Conservation (phyloP, 2,113 vertebrate genomes). For the Dinomys branickii region DNA sequence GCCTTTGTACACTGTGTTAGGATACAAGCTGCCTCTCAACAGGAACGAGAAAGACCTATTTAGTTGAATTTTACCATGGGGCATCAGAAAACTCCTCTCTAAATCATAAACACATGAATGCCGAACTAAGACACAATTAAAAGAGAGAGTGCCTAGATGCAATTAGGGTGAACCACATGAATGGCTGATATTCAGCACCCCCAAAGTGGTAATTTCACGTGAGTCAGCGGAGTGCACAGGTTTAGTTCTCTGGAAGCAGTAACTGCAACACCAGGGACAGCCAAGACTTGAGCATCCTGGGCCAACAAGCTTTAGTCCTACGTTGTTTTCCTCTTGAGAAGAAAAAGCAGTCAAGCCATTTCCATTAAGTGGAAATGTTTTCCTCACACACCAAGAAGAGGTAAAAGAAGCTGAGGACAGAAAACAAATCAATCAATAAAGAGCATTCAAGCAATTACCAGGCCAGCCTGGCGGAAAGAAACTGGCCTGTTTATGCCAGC, state of each 20-base stretch:
- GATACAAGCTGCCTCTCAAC: not conserved
- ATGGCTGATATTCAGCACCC: rapidly evolving
- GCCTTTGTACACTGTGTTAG: not conserved
- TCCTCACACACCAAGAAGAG: not conserved
- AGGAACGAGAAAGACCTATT: not conserved
- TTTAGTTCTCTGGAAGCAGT: not conserved
- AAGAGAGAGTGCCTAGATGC: not conserved
- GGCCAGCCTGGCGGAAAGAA: not conserved
- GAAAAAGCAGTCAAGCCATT: not conserved
- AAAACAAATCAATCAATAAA: not conserved
- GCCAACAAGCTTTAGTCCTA: not conserved
- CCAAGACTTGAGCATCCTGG: rapidly evolving
- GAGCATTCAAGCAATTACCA: not conserved
- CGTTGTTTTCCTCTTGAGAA: not conserved
- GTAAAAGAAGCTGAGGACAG: not conserved
- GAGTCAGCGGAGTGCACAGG: not conserved
- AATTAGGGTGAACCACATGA: not conserved
- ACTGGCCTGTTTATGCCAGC: not conserved
- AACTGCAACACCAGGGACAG: too few species aligned
- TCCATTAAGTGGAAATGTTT: not conserved
- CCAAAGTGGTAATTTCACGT: rapidly evolving
- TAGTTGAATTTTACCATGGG: not conserved
- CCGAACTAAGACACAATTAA: not conserved
- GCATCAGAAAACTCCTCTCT: not conserved
- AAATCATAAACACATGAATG: not conserved